A percentile compares a stretch with the other conserved stretches of the same genome.
Conservation (phyloP, 2,888 invertebrate genomes). For the Baronia brevicornis region DNA sequence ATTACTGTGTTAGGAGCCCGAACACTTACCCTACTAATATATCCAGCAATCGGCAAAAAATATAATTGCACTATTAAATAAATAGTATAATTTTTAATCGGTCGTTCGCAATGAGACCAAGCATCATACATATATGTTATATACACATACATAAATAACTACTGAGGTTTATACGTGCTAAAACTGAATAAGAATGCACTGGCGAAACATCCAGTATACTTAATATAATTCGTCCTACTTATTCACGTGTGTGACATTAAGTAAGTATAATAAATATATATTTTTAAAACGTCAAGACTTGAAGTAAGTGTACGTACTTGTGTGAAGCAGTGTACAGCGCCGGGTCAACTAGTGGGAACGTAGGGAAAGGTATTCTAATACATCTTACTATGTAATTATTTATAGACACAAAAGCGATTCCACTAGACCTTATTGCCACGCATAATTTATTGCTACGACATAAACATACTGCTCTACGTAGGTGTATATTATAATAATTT, state of each 20-base stretch:
- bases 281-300: slow-evolving; percentile 59
- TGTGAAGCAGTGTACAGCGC: slow-evolving; percentile 67
- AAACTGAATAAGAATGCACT: slow-evolving; percentile 29
- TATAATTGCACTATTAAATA: too few relatives aligned
- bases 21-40: too few relatives aligned
- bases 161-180: slow-evolving; percentile 22
- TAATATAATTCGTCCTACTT: slow-evolving; percentile 40
- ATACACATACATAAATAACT: slow-evolving; percentile 4
- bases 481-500: slow-evolving; percentile 14
- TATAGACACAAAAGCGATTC: slow-evolving; percentile 64
- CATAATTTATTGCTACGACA: slow-evolving; percentile 73
- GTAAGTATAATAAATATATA: slow-evolving; percentile 58
- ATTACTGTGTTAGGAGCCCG: too few relatives aligned
- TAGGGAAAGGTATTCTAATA: slow-evolving; percentile 40
- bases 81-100: too few relatives aligned
- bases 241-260: slow-evolving; percentile 49
- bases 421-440: slow-evolving; percentile 70
- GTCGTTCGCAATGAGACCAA: too few relatives aligned
- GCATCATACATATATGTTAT: too few relatives aligned
- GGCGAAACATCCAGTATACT: slow-evolving; percentile 43
- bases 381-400: slow-evolving; percentile 36
- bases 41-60: too few relatives aligned
- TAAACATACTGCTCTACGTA: slow-evolving; percentile 58
- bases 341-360: slow-evolving; percentile 29
- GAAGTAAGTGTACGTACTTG: slow-evolving; percentile 59